Base-by-base conservation (phyloP, 2,113 vertebrate species). In the Nanorana parkeri region DNA sequence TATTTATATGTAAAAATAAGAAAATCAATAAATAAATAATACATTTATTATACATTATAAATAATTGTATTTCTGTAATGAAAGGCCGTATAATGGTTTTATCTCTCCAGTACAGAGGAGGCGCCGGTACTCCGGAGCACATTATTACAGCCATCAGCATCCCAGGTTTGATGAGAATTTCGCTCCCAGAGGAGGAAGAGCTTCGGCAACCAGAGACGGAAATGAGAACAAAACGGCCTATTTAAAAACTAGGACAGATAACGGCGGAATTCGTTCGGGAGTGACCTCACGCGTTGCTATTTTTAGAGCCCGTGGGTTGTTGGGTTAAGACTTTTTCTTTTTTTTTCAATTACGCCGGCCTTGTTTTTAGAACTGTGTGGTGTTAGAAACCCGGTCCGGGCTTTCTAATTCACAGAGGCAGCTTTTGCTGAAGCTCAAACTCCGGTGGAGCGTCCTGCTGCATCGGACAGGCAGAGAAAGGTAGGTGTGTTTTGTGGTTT, bases 191-290 rank as follows among this genome's bases (percentile, higher is more conserved):
- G 86, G 84, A 85, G 79, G 61, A 82, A 69, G 15, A 56, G 74
- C 81, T 69, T 55, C 28, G 68, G 77, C 52, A 61, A 36, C 24
- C 63, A 36, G 80, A 66, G 78, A 29, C 63, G 60, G 36, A 66
- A 52, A 82, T 58, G 79, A 69, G 67, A 64, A 83, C 88, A 86
- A 87, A 83, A 79, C 85, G 84, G 58, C 51, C 36, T 88, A 89
- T 80, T 87, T 86, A 85, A 81, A 89, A 91, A 86, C 80, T 87
- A 87, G 89, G 88, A 80, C 88, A 89, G 80, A 81, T 41, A 61
- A 51, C 28, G 81, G 52, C 19, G 51, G 66, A 69, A 78, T 56
- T 51, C 36, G 74, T 13, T 64, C 58, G 7, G 28, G 7, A 15
- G 41, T 55, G 75, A 63, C 73, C 73, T 78, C 75, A 69, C 66